Evolutionary conservation across 1,140 invertebrate genomes (phyloP).

Genomic region (Doryteuthis pealeii): DNA sequence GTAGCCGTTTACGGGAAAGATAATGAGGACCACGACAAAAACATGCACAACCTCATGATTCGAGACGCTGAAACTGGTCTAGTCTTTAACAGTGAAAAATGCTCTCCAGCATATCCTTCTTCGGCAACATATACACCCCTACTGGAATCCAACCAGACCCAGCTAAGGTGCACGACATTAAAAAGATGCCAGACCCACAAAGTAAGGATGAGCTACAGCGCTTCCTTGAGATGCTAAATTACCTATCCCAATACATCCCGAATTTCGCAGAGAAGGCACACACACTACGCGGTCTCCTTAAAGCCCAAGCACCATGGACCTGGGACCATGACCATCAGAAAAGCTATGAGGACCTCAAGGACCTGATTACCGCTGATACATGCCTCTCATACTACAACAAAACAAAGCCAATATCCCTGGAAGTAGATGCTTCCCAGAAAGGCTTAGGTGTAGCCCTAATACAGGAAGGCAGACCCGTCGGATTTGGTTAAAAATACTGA

Average conservation of each 20-base stretch:
- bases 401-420: conserved; percentile 17
- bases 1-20: too few relatives aligned
- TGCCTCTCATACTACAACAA: conserved; percentile 21
- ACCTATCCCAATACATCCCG: background rate
- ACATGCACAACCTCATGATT: too few relatives aligned
- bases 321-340: background rate
- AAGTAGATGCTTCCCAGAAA: conserved; percentile 52
- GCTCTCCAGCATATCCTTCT: too few relatives aligned
- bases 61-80: too few relatives aligned
- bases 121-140: too few relatives aligned
- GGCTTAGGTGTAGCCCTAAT: conserved; percentile 57
- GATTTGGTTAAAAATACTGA: too few relatives aligned
- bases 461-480: conserved; percentile 56
- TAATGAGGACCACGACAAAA: too few relatives aligned
- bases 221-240: background rate
- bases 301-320: too few relatives aligned
- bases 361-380: too few relatives aligned
- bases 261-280: background rate
- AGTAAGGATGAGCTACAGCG: background rate
- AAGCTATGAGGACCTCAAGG: background rate
- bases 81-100: too few relatives aligned
- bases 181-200: background rate
- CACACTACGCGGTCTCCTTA: too few relatives aligned
- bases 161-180: background rate
- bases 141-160: too few relatives aligned